Conservation (phyloP, 2,113 vertebrate species). For the Oophaga pumilio region DNA sequence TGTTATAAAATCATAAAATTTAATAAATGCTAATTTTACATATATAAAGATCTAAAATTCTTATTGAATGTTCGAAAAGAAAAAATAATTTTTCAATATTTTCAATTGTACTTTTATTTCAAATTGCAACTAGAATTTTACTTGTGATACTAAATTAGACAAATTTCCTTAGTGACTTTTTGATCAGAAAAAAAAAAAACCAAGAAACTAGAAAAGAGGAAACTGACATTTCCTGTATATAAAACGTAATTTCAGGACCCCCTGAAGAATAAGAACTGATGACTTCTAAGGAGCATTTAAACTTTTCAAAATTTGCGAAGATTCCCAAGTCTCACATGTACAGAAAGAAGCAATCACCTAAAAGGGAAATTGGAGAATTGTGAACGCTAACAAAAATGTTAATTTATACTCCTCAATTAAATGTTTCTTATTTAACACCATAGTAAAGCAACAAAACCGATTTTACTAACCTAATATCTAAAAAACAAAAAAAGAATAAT, state of each 20-base stretch:
- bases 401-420: conserved; percentile 28
- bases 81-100: no score
- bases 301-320: conserved; percentile 42
- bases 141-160: not conserved
- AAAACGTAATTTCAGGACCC: conserved; percentile 27
- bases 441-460: not conserved
- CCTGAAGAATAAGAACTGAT: conserved; percentile 43
- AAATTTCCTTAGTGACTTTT: conserved; percentile 33
- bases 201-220: conserved; percentile 3
- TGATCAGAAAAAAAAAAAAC: not conserved
- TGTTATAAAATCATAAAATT: not conserved
- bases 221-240: conserved; percentile 35
- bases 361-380: conserved; percentile 37
- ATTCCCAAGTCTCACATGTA: conserved; percentile 49
- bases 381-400: conserved; percentile 28
- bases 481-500: not conserved
- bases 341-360: conserved; percentile 35
- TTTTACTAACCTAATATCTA: not conserved
- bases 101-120: not conserved
- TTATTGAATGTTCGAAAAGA: no score
- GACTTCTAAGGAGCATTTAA: conserved; percentile 47
- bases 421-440: not conserved
- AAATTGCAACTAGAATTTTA: not conserved
- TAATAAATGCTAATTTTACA: no score
- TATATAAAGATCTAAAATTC: no score